Conservation (phyloP, 1,140 invertebrate genomes). For the Hylaeus volcanicus region DNA sequence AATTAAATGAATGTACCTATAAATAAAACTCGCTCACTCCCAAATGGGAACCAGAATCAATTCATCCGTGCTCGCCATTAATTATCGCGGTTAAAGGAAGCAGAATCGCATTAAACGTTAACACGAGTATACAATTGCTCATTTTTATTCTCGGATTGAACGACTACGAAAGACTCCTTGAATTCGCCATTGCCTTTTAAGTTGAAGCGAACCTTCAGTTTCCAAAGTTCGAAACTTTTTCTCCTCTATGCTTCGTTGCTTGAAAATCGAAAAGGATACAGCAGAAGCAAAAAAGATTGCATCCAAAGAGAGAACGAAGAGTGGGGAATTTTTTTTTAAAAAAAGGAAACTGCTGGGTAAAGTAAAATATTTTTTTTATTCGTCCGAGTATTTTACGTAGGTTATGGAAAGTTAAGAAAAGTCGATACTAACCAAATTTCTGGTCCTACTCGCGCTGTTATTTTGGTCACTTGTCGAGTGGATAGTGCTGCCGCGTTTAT, state of each 20-base stretch:
- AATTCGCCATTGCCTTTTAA: too few relatives aligned
- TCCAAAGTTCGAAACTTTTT: not conserved
- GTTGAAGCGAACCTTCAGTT: too few relatives aligned
- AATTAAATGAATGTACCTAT: too few relatives aligned
- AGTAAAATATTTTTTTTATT: not conserved
- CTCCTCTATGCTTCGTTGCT: not conserved
- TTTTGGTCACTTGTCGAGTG: constrained; percentile 37
- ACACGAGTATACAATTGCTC: not conserved
- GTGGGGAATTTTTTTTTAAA: not conserved
- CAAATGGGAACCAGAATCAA: too few relatives aligned
- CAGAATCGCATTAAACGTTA: not conserved
- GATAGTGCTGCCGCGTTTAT: constrained; percentile 38
- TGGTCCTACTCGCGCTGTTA: constrained; percentile 26
- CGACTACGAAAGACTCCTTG: not conserved
- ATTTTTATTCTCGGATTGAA: not conserved
- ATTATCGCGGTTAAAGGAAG: not conserved
- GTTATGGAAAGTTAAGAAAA: too few relatives aligned
- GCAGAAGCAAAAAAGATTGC: not conserved
- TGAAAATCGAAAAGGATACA: not conserved
- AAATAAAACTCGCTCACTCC: too few relatives aligned
- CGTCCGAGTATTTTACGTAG: not conserved
- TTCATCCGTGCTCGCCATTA: not conserved
- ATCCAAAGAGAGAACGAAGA: not conserved
- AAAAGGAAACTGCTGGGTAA: not conserved
- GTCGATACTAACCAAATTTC: constrained; percentile 23